Conservation (phyloP, 1,140 invertebrate species). For the Babylonia areolata region DNA sequence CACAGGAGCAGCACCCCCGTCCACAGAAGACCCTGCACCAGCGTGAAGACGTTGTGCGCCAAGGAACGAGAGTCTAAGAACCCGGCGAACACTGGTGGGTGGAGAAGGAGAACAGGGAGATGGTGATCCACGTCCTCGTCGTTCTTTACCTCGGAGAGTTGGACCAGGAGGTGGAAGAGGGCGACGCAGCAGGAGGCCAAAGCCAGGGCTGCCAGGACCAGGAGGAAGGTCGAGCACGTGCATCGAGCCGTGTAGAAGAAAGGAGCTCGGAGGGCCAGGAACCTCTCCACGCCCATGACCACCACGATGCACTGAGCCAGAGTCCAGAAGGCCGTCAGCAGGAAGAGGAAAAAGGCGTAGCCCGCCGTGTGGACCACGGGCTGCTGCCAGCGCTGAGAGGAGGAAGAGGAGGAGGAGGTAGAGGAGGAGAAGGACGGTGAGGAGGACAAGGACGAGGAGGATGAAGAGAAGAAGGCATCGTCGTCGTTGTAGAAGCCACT, state of each 20-base stretch:
- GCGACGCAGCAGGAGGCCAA: conserved; percentile 1
- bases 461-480: background rate
- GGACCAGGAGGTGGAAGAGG: conserved; percentile 3
- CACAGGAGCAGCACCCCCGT: conserved; percentile 30
- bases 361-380: background rate
- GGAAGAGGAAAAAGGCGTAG: background rate
- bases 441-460: too few species aligned
- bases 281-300: conserved; percentile 34
- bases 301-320: conserved; percentile 30
- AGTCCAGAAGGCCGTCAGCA: conserved; percentile 25
- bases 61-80: background rate
- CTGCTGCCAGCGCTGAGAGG: background rate
- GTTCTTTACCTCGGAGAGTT: background rate
- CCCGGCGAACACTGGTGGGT: conserved; percentile 18
- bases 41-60: background rate
- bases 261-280: conserved; percentile 17
- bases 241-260: conserved; percentile 38
- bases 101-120: too few species aligned
- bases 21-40: conserved; percentile 27
- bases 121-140: too few species aligned
- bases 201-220: background rate
- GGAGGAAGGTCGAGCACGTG: background rate
- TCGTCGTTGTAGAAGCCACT: background rate
- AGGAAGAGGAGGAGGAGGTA: background rate
- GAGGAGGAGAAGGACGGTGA: background rate